Percentiles rank a stretch among this genome's conserved stretches.
Conservation (phyloP, 2,113 vertebrate species). For the Prionailurus bengalensis region DNA sequence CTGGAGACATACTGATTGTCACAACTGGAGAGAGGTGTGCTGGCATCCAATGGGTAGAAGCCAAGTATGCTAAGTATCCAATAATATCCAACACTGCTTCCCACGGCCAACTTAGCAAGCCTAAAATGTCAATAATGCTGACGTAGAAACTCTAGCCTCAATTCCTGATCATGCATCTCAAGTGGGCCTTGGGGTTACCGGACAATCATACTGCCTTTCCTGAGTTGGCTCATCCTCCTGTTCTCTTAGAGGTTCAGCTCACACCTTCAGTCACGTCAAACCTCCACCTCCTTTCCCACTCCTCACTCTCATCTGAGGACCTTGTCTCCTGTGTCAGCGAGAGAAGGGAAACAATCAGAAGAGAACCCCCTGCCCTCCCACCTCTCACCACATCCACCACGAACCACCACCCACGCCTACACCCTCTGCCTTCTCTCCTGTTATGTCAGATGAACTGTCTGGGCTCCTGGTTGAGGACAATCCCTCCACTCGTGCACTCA, state of each 20-base stretch:
- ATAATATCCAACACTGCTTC: neutral
- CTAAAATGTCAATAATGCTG: neutral
- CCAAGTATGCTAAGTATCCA: neutral
- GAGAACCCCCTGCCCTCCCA: neutral
- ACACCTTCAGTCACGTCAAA: neutral
- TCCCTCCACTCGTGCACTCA: neutral
- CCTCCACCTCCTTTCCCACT: neutral
- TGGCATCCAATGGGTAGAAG: neutral
- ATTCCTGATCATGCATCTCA: neutral
- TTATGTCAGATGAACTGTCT: neutral
- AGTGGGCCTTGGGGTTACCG: neutral
- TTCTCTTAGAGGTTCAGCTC: neutral
- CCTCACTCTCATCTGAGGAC: neutral
- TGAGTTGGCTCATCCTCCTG: neutral
- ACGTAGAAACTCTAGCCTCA: neutral
- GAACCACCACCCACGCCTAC: accelerated
- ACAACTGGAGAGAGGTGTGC: neutral
- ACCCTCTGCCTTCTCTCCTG: neutral
- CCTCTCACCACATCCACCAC: too few species aligned
- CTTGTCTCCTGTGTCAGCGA: too few species aligned
- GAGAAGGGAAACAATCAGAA: neutral
- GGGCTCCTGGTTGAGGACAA: neutral
- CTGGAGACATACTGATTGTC: neutral
- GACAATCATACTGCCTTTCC: neutral
- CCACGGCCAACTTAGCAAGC: neutral